Evolutionary conservation across 1,140 invertebrate species (phyloP).

Genomic region (Drosophila athabasca): DNA sequence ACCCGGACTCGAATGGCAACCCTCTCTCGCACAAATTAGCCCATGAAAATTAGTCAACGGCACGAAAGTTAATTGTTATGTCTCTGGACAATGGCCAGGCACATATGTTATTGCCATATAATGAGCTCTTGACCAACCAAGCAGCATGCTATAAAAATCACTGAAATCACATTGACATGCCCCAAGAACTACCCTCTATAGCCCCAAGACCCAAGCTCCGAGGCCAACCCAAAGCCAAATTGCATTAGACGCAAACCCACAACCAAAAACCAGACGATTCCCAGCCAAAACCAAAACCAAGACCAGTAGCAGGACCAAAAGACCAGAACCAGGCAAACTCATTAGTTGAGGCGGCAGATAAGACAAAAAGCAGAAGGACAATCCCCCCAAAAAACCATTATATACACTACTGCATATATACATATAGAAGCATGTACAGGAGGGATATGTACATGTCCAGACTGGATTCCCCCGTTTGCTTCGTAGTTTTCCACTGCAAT

Average conservation of each 20-base stretch:
- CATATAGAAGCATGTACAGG: neutral
- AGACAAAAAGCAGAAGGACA: conserved; percentile 51
- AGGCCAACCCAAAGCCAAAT: conserved; percentile 28
- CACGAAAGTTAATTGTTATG: conserved; percentile 70
- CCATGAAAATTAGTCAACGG: conserved; percentile 60
- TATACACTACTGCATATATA: neutral
- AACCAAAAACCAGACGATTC: conserved; percentile 17
- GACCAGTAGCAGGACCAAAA: conserved; percentile 7
- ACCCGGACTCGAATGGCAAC: neutral
- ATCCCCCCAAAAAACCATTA: conserved; percentile 7
- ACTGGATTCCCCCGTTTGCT: conserved; percentile 27
- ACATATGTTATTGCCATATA: conserved; percentile 76
- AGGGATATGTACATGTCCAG: conserved; percentile 32
- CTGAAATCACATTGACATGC: conserved; percentile 77
- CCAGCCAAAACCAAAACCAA: conserved; percentile 30
- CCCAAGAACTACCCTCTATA: conserved; percentile 5
- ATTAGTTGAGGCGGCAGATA: conserved; percentile 71
- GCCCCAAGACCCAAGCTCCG: conserved; percentile 1
- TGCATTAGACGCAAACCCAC: conserved; percentile 37
- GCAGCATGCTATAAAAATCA: conserved; percentile 65
- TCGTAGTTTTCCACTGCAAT: conserved; percentile 78
- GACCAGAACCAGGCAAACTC: conserved; percentile 51
- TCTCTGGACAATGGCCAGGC: conserved; percentile 61
- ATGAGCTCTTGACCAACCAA: conserved; percentile 63
- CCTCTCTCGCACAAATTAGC: conserved; percentile 59